These are phyloP conservation scores for Timema podura DNA, from an alignment of 2,888 invertebrate genomes.

Conservation along the genomic window DNA sequence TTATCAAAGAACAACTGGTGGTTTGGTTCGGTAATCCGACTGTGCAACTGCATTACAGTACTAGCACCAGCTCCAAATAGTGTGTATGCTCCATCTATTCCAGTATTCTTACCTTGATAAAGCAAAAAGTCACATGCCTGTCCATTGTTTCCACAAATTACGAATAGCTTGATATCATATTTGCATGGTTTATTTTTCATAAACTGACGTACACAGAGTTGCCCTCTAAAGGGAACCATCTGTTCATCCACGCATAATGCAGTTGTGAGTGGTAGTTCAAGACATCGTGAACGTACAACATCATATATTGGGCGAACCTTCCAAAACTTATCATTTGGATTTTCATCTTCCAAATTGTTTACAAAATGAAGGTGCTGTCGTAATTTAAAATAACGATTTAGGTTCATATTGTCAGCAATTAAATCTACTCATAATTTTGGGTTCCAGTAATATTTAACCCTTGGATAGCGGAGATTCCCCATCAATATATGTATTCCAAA, in stretches of 20 bases:
- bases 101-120: conserved; percentile 30
- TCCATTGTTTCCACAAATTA: conserved; percentile 33
- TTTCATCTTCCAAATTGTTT: conserved; percentile 28
- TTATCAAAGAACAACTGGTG: conserved; percentile 31
- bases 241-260: conserved; percentile 32
- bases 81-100: not conserved
- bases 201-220: conserved; percentile 24
- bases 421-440: conserved; percentile 29
- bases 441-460: conserved; percentile 26
- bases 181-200: conserved; percentile 14
- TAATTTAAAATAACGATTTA: conserved; percentile 30
- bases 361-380: conserved; percentile 33
- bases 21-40: conserved; percentile 16
- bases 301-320: conserved; percentile 35
- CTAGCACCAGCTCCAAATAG: conserved; percentile 22
- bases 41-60: conserved; percentile 30
- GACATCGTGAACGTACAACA: conserved; percentile 30
- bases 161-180: conserved; percentile 32
- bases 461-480: conserved; percentile 23
- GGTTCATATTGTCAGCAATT: conserved; percentile 22
- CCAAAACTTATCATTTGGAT: conserved; percentile 30
- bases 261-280: conserved; percentile 29
- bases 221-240: conserved; percentile 35
- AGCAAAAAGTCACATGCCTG: conserved; percentile 33
- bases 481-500: conserved; percentile 20